Conservation (phyloP, 2,888 invertebrate species). For the Taphrorychus bicolor region DNA sequence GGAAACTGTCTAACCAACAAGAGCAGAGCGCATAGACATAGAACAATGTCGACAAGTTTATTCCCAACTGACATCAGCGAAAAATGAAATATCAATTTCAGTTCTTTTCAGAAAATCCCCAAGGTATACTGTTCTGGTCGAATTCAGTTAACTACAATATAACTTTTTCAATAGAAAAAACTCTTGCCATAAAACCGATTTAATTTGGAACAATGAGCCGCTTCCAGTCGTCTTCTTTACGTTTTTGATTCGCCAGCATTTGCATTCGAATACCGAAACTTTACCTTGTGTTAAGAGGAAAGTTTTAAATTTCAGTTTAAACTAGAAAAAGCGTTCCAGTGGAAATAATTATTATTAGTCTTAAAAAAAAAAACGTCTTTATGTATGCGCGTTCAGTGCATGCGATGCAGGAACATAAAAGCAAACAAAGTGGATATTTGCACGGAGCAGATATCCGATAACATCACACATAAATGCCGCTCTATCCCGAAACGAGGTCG, state of each 20-base stretch:
- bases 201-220: slow-evolving; percentile 5
- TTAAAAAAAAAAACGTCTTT: neutral
- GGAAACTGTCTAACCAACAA: too few species aligned
- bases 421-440: slow-evolving; percentile 19
- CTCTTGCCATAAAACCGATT: slow-evolving; percentile 4
- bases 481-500: slow-evolving; percentile 20
- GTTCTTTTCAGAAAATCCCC: neutral
- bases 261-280: neutral
- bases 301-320: neutral
- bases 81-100: slow-evolving; percentile 7
- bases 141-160: slow-evolving; percentile 10
- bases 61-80: neutral
- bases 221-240: neutral
- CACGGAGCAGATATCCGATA: slow-evolving; percentile 17
- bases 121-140: neutral
- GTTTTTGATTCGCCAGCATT: slow-evolving; percentile 1
- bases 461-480: slow-evolving; percentile 16
- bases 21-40: too few species aligned
- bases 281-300: neutral
- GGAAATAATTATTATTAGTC: neutral
- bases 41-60: neutral
- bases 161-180: slow-evolving; percentile 13
- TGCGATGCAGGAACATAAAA: slow-evolving; percentile 9
- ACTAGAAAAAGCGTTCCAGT: neutral
- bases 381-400: slow-evolving; percentile 4